A percentile compares a stretch with the other conserved stretches of the same genome.
Conservation (phyloP, 1,140 invertebrate species). For the Calliopsis andreniformis region DNA sequence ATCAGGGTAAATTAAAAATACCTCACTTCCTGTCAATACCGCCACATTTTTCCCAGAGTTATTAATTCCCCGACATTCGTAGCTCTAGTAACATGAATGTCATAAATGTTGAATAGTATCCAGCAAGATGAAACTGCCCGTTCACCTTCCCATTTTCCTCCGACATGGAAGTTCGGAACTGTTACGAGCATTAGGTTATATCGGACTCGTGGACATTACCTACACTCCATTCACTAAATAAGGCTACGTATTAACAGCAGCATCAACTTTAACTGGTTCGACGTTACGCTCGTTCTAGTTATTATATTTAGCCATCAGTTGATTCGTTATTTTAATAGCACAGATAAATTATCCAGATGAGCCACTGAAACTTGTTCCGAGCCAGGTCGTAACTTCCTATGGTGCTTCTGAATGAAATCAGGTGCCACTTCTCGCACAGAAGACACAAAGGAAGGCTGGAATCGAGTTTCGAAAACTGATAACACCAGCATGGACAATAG, state of each 20-base stretch:
- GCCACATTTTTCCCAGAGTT: conserved; percentile 22
- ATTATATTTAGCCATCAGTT: conserved; percentile 31
- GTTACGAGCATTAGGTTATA: conserved; percentile 40
- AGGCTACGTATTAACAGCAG: conserved; percentile 8
- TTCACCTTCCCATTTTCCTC: conserved; percentile 5
- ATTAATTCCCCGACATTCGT: conserved; percentile 44
- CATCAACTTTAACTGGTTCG: neutral
- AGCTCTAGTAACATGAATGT: neutral
- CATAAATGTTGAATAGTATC: conserved; percentile 36
- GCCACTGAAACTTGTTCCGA: no score
- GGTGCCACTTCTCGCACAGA: no score
- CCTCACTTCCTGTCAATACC: neutral
- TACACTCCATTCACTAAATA: conserved; percentile 13
- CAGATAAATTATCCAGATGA: neutral
- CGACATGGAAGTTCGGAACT: neutral
- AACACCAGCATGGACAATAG: no score
- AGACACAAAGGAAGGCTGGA: no score
- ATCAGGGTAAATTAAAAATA: neutral
- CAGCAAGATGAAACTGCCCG: conserved; percentile 29
- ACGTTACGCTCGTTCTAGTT: neutral
- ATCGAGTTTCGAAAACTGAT: no score
- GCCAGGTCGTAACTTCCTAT: no score
- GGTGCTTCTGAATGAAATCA: no score
- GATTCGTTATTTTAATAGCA: neutral
- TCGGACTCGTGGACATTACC: conserved; percentile 15